phyloP scores from a whole-genome alignment of 2,113 vertebrate genomes.

The Coreoperca whiteheadi region DNA sequence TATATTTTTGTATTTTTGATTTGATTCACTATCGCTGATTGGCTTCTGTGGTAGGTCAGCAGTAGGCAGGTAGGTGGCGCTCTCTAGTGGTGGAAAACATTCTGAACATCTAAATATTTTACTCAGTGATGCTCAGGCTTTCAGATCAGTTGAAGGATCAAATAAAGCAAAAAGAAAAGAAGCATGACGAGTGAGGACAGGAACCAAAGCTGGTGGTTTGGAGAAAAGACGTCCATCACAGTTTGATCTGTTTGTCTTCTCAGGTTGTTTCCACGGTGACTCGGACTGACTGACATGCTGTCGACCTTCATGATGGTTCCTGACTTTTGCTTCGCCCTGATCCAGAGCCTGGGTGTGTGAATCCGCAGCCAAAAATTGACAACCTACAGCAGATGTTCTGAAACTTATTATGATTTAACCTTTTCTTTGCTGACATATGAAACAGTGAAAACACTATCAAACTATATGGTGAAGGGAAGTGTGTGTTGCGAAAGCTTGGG shows the following conservation, averaged over 20 bases:
- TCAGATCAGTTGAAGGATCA: neutral
- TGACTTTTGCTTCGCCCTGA: neutral
- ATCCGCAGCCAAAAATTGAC: neutral
- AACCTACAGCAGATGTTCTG: no score
- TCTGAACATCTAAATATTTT: neutral
- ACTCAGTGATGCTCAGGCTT: no score
- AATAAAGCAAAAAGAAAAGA: no score
- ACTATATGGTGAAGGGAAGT: no score
- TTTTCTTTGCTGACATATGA: no score
- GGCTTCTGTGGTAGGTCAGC: neutral
- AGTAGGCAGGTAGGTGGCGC: neutral
- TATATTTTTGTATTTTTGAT: no score
- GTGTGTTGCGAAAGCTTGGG: no score
- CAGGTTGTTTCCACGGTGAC: conserved; percentile 18
- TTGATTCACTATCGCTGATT: no score
- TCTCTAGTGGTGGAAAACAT: neutral
- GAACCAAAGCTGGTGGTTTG: neutral
- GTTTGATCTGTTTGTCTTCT: neutral
- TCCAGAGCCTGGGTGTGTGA: neutral
- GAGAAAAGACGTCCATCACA: neutral
- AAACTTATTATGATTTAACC: no score
- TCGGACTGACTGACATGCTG: neutral
- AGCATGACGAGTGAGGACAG: no score
- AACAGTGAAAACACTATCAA: no score
- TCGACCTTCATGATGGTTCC: neutral